Evolutionary conservation across 37 sponge, comb jelly and placozoan genomes (phyloP).

Genomic region (Ianthella basta): DNA sequence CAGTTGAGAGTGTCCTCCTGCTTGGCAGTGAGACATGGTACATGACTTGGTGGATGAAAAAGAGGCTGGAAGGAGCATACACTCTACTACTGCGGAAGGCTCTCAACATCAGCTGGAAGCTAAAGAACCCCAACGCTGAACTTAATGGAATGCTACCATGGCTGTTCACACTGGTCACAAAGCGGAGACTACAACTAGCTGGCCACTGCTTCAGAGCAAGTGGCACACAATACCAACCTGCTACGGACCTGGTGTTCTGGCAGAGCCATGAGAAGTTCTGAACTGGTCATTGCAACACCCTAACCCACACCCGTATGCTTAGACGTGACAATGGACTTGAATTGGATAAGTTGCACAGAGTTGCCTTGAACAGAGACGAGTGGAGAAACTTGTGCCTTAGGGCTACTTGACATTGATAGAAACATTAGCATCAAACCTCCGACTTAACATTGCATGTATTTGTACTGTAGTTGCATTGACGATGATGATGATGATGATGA

Average conservation of each 20-base stretch:
- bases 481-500: too few species aligned
- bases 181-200: not conserved
- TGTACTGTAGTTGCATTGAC: too few species aligned
- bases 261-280: not conserved
- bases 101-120: not conserved
- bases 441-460: too few species aligned
- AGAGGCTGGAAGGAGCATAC: slow-evolving; percentile 2
- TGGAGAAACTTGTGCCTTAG: not conserved
- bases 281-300: not conserved
- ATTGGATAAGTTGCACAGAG: not conserved
- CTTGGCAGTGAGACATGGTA: slow-evolving; percentile 12
- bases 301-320: not conserved
- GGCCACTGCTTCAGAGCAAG: slow-evolving; percentile 14
- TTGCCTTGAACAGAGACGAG: not conserved
- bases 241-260: slow-evolving; percentile 9
- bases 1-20: slow-evolving; percentile 11
- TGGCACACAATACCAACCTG: slow-evolving; percentile 5
- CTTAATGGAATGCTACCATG: not conserved
- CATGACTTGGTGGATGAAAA: not conserved
- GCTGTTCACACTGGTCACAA: not conserved
- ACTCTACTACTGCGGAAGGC: not conserved
- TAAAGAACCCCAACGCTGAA: too few species aligned
- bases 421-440: not conserved
- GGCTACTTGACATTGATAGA: not conserved
- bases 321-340: not conserved